Conservation (phyloP, 2,888 invertebrate genomes). For the Eupithecia abbreviata region DNA sequence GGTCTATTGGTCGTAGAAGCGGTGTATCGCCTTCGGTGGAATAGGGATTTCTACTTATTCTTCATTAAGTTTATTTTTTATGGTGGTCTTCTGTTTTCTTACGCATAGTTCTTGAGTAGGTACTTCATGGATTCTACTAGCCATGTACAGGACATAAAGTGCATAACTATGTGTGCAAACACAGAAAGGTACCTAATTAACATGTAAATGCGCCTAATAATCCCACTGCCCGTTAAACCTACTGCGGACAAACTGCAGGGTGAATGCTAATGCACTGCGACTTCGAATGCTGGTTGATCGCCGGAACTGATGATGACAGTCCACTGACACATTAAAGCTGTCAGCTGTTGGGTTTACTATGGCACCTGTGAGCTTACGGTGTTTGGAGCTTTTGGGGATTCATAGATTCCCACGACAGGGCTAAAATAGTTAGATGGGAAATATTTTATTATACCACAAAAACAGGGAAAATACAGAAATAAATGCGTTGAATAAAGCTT, state of each 20-base stretch:
- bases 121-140: no score
- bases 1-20: no score
- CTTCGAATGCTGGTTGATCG: neutral
- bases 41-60: no score
- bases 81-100: no score
- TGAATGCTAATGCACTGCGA: slow-evolving; percentile 22
- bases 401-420: neutral
- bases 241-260: slow-evolving; percentile 8
- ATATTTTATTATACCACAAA: no score
- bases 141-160: no score
- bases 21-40: no score
- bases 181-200: neutral
- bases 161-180: no score
- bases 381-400: neutral
- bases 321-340: slow-evolving; percentile 4
- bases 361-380: neutral
- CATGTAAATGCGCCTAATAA: neutral
- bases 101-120: no score
- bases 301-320: neutral
- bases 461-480: no score
- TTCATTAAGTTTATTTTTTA: no score
- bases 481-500: no score
- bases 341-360: neutral
- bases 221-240: slow-evolving; percentile 30
- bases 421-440: neutral